Percentiles rank a stretch among this genome's conserved stretches.
Conservation (phyloP, 2,797 vertebrate genomes). For the Odontamblyopus rebecca region DNA sequence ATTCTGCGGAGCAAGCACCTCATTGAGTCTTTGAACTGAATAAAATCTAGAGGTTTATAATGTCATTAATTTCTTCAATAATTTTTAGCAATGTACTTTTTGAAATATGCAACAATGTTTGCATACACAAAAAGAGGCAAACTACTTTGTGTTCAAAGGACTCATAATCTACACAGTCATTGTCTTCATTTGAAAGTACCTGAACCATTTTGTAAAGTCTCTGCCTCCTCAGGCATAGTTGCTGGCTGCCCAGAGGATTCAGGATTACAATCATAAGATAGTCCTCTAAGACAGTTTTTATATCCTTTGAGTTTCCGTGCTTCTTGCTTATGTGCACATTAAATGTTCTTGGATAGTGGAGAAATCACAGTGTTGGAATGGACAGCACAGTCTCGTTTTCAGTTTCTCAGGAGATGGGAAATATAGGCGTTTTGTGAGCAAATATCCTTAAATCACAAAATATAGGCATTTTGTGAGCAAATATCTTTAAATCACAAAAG, state of each 20-base stretch:
- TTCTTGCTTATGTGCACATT: neutral
- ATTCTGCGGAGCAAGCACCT: conserved; percentile 3
- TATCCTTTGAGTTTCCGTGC: neutral
- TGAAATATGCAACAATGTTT: conserved; percentile 34
- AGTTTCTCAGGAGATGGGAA: neutral
- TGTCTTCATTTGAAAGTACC: neutral
- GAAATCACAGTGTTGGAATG: neutral
- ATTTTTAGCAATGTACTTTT: conserved; percentile 19
- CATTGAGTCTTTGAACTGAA: conserved; percentile 12
- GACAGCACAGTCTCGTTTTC: conserved; percentile 3
- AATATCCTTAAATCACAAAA: neutral
- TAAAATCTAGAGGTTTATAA: conserved; percentile 3
- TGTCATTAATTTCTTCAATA: conserved; percentile 13
- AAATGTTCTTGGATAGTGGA: neutral
- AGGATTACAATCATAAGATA: neutral
- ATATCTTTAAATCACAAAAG: neutral
- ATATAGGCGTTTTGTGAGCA: neutral
- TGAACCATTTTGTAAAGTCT: neutral
- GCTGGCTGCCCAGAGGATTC: neutral
- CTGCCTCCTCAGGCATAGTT: neutral
- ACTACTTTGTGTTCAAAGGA: conserved; percentile 15
- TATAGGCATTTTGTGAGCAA: neutral
- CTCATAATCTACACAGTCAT: conserved; percentile 3
- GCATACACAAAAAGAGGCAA: conserved; percentile 26
- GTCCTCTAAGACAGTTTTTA: neutral